phyloP scores from a whole-genome alignment of 2,797 vertebrate genomes.

The Melanotaenia boesemani region DNA sequence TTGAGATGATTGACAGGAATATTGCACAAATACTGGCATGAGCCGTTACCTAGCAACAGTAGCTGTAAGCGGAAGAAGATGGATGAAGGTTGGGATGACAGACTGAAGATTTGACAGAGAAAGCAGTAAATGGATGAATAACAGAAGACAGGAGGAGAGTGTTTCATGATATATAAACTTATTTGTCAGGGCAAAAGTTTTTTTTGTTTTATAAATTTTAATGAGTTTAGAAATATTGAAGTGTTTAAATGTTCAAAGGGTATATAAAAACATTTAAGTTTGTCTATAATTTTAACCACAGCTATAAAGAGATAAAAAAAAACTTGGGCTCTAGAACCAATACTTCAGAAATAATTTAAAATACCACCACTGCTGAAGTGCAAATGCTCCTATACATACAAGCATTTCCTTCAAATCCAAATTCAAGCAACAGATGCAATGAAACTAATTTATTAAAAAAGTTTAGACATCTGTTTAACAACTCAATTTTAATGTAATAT shows the following conservation, averaged over 20 bases:
- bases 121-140: slow-evolving; percentile 4
- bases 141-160: not conserved
- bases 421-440: not conserved
- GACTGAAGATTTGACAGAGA: slow-evolving; percentile 18
- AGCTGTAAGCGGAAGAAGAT: slow-evolving; percentile 9
- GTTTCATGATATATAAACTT: not conserved
- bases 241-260: not conserved
- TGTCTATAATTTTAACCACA: not conserved
- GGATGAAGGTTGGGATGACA: not conserved
- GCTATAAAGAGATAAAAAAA: not conserved
- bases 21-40: slow-evolving; percentile 25
- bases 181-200: not conserved
- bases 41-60: slow-evolving; percentile 39
- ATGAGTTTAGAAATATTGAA: not conserved
- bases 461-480: not conserved
- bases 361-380: no score
- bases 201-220: not conserved
- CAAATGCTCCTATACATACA: no score
- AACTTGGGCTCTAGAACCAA: not conserved
- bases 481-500: no score
- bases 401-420: not conserved
- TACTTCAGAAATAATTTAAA: not conserved
- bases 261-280: not conserved
- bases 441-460: not conserved
- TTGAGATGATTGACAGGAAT: slow-evolving; percentile 18